Evolutionary conservation across 2,888 invertebrate genomes (phyloP).

Genomic region (Polydrusus pterygomalis): DNA sequence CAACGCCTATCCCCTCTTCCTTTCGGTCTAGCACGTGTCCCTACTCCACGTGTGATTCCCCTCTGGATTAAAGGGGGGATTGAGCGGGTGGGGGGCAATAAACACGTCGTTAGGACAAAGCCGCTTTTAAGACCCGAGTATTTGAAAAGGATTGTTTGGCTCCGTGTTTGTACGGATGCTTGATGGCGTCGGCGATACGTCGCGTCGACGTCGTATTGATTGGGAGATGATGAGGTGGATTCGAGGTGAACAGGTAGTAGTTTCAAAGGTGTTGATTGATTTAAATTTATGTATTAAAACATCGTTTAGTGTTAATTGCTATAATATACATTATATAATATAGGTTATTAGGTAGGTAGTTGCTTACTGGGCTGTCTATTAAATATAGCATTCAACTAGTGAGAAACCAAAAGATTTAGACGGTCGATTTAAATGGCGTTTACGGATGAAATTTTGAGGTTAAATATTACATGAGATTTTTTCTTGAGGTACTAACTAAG

Average conservation of each 20-base stretch:
- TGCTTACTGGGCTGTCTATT: no score
- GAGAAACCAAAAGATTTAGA: no score
- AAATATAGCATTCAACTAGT: no score
- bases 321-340: no score
- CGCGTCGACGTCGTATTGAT: slow-evolving; percentile 10
- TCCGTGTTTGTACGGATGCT: slow-evolving; percentile 37
- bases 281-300: neutral
- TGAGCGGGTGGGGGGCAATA: slow-evolving; percentile 68
- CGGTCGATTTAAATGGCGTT: no score
- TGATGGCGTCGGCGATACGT: slow-evolving; percentile 22
- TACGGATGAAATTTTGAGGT: no score
- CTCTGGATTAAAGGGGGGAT: slow-evolving; percentile 57
- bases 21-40: slow-evolving; percentile 45
- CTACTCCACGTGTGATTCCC: slow-evolving; percentile 60
- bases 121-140: slow-evolving; percentile 67
- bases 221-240: slow-evolving; percentile 4
- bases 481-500: no score
- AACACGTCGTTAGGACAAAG: slow-evolving; percentile 73
- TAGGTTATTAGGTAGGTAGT: no score
- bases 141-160: slow-evolving; percentile 47
- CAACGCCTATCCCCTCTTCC: slow-evolving; percentile 58
- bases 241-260: neutral
- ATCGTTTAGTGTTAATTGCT: no score
- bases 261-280: neutral
- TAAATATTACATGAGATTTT: no score